Percentiles rank a stretch among this genome's conserved stretches.
These are phyloP conservation scores for Eristalinus aeneus DNA, from an alignment of 2,888 invertebrate genomes.

Conservation along the genomic window DNA sequence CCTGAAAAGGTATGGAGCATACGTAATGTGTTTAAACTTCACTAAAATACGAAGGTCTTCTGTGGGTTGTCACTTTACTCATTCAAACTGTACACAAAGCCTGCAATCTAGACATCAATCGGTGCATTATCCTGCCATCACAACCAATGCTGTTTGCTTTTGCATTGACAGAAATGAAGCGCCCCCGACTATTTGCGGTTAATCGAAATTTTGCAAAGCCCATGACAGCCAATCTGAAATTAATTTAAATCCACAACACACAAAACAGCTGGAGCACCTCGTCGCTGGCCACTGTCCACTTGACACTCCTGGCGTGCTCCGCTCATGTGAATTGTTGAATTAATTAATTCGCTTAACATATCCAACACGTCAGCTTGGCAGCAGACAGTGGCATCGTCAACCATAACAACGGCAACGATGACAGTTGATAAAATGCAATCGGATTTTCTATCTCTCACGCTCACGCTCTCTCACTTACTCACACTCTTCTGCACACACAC, in stretches of 20 bases:
- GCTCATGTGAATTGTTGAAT: conserved; percentile 25
- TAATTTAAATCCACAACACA: neutral
- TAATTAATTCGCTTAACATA: conserved; percentile 58
- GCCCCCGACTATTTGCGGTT: too few species aligned
- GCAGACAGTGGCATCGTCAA: neutral
- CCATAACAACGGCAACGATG: conserved; percentile 18
- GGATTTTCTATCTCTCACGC: neutral
- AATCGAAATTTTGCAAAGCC: neutral
- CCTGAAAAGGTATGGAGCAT: too few species aligned
- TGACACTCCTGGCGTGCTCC: neutral
- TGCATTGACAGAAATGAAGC: too few species aligned
- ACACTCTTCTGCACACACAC: neutral
- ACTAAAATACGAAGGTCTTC: too few species aligned
- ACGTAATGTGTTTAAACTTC: too few species aligned
- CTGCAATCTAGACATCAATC: too few species aligned
- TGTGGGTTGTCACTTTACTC: too few species aligned
- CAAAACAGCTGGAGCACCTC: too few species aligned
- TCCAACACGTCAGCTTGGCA: conserved; percentile 11
- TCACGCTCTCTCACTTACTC: too few species aligned
- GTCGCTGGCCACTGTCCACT: neutral
- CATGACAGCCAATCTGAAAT: neutral
- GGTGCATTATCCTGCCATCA: too few species aligned
- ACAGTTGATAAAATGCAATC: conserved; percentile 53
- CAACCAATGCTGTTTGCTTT: too few species aligned
- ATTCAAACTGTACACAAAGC: too few species aligned